Evolutionary conservation across 1,140 invertebrate species (phyloP).

Genomic region (Cepaea nemoralis): DNA sequence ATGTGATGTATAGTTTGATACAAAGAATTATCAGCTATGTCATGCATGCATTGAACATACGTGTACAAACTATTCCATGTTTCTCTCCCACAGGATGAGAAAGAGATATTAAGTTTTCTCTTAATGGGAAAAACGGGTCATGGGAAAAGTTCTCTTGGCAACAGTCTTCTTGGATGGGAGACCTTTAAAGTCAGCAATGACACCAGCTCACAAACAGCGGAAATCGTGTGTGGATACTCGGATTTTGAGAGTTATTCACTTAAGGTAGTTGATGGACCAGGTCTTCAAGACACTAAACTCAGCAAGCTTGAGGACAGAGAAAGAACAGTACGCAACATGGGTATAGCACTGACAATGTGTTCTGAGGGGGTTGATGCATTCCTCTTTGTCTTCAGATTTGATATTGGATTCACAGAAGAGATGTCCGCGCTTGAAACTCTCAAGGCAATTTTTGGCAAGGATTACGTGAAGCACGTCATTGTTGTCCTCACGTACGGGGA

Average conservation of each 20-base stretch:
- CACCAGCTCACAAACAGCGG: background rate
- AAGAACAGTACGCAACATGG: background rate
- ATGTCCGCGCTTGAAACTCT: background rate
- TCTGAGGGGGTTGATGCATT: background rate
- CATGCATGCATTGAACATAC: too few species aligned
- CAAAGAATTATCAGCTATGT: background rate
- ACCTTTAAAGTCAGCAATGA: background rate
- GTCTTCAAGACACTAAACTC: background rate
- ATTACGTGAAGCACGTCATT: background rate
- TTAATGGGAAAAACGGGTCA: background rate
- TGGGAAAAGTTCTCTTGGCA: background rate
- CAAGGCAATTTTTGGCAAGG: background rate
- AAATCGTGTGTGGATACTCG: background rate
- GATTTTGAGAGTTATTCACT: background rate
- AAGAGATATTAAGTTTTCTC: background rate
- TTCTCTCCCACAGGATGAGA: too few species aligned
- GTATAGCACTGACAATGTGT: background rate
- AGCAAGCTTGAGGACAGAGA: background rate
- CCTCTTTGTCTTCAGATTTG: background rate
- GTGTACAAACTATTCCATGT: too few species aligned
- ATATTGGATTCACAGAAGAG: background rate
- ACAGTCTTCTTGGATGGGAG: background rate
- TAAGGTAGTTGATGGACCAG: background rate
- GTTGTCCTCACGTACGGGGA: background rate
- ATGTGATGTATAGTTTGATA: too few species aligned